These are phyloP conservation scores for Diuraphis noxia DNA, from an alignment of 1,140 invertebrate genomes.

Conservation along the genomic window DNA sequence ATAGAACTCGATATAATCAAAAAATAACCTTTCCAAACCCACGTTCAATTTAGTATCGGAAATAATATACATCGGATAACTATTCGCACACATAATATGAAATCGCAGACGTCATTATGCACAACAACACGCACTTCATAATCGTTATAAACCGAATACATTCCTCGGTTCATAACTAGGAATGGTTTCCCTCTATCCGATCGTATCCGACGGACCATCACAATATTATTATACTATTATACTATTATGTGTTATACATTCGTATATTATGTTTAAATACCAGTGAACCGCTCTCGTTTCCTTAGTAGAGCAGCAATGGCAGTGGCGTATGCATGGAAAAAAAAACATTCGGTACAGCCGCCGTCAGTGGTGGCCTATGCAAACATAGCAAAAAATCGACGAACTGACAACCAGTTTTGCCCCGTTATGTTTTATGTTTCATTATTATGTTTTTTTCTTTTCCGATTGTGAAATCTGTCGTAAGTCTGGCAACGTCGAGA, in stretches of 20 bases:
- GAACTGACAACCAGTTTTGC: conserved; percentile 37
- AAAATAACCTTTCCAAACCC: not conserved
- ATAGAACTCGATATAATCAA: not conserved
- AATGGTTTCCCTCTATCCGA: not conserved
- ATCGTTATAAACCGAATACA: not conserved
- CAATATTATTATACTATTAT: not conserved
- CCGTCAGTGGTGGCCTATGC: not conserved
- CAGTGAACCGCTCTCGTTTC: not conserved
- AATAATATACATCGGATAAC: not conserved
- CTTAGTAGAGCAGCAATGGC: not conserved
- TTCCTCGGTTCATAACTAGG: not conserved
- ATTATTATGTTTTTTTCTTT: conserved; percentile 8
- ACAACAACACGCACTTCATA: not conserved
- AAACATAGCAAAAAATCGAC: not conserved
- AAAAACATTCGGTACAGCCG: not conserved
- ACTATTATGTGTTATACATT: too few relatives aligned
- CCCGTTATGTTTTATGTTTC: conserved; percentile 35
- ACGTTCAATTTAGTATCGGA: not conserved
- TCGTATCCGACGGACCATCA: not conserved
- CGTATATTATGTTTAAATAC: not conserved
- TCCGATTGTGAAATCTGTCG: conserved; percentile 48
- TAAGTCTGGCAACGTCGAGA: conserved; percentile 50
- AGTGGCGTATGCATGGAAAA: not conserved
- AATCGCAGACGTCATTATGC: not conserved
- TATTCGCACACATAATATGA: not conserved